Conservation (phyloP, 2,797 vertebrate genomes). For the Anisognathus igniventris region DNA sequence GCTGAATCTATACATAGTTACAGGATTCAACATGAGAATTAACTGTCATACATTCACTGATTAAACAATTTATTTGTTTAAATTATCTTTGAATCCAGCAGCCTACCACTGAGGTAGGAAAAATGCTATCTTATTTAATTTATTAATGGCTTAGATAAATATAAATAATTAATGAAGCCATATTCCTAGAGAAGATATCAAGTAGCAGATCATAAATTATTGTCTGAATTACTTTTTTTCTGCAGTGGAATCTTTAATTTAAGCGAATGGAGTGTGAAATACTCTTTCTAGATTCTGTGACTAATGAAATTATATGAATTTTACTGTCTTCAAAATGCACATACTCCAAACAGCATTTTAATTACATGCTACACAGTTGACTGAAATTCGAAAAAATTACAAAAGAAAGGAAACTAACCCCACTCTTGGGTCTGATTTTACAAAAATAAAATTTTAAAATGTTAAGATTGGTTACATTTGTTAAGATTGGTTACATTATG, state of each 20-base stretch:
- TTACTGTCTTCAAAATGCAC: background rate
- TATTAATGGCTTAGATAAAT: constrained; percentile 38
- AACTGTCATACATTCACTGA: background rate
- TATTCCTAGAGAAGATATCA: constrained; percentile 37
- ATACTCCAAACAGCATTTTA: background rate
- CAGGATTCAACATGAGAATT: background rate
- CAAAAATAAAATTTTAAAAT: background rate
- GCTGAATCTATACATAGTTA: background rate
- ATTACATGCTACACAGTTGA: background rate
- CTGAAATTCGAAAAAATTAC: background rate
- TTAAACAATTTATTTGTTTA: background rate
- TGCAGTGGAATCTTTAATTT: constrained; percentile 29
- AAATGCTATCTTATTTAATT: background rate
- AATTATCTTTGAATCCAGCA: background rate
- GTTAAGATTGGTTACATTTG: background rate
- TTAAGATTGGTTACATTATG: background rate
- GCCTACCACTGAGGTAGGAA: background rate
- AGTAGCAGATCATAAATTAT: constrained; percentile 44
- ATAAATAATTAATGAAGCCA: constrained; percentile 50
- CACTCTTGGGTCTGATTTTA: background rate
- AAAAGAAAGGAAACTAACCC: background rate
- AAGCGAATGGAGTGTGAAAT: constrained; percentile 12
- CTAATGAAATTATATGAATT: background rate
- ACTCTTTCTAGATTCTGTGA: background rate
- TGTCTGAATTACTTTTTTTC: background rate